Percentiles rank a stretch among this genome's conserved stretches.
Evolutionary conservation across 2,113 vertebrate species (phyloP).

Genomic region (Varanus salvator): DNA sequence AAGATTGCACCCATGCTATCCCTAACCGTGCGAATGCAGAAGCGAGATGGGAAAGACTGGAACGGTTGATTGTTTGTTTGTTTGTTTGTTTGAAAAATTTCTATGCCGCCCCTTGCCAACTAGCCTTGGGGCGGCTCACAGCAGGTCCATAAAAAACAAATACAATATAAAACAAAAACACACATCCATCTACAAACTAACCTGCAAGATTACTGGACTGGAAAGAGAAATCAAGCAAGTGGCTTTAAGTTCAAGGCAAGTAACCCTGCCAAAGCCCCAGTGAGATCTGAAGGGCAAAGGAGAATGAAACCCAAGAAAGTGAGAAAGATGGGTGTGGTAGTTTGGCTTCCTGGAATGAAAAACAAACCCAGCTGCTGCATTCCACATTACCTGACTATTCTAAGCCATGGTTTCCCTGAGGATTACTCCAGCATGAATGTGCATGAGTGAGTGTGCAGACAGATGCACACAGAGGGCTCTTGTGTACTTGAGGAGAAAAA

Average conservation of each 20-base stretch:
- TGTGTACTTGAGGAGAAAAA: background rate
- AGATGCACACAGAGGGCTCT: background rate
- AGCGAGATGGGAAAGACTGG: background rate
- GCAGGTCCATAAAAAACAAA: no score
- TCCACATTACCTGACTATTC: background rate
- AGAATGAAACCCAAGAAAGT: conserved; percentile 5
- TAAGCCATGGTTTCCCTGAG: background rate
- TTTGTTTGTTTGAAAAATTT: no score
- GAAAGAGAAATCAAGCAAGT: background rate
- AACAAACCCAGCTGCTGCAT: background rate
- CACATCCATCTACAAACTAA: no score
- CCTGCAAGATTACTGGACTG: no score
- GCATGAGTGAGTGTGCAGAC: background rate
- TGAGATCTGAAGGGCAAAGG: background rate
- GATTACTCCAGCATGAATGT: background rate
- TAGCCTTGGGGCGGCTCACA: no score
- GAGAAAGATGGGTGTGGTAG: background rate
- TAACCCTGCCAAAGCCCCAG: background rate
- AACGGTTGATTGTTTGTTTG: no score
- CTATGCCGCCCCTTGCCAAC: no score
- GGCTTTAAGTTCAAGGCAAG: background rate
- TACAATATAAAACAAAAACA: no score
- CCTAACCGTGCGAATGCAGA: background rate
- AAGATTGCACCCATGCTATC: no score
- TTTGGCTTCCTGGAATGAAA: background rate